Evolutionary conservation across 2,113 vertebrate genomes (phyloP).

Genomic region (Cephalopholis sonnerati): DNA sequence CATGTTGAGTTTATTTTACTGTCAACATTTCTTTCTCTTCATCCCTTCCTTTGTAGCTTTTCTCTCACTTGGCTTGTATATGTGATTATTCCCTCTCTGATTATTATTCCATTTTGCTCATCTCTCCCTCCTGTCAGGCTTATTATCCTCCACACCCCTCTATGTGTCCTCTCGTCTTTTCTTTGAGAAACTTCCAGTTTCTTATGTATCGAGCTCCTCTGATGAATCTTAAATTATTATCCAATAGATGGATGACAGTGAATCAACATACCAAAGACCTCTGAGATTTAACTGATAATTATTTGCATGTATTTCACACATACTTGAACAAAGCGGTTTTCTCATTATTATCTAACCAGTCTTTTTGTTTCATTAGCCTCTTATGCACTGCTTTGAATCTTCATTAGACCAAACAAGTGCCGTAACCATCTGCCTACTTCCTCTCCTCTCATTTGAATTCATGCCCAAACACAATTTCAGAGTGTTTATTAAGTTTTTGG

Average conservation of each 20-base stretch:
- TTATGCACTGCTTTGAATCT: conserved; percentile 43
- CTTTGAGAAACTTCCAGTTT: conserved; percentile 2
- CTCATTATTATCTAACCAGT: conserved; percentile 40
- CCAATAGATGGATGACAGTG: conserved; percentile 1
- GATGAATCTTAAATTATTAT: conserved; percentile 16
- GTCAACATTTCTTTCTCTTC: neutral
- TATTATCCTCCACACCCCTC: conserved; percentile 14
- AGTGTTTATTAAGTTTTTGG: conserved; percentile 7
- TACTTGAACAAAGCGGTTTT: conserved; percentile 52
- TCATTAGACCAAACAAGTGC: conserved; percentile 52
- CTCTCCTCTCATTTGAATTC: conserved; percentile 39
- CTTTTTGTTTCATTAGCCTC: conserved; percentile 41
- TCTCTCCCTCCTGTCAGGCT: neutral
- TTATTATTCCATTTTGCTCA: conserved; percentile 6
- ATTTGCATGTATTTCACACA: conserved; percentile 62
- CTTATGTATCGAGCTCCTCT: neutral
- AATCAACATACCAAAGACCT: conserved; percentile 38
- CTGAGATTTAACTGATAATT: conserved; percentile 28
- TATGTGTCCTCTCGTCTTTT: neutral
- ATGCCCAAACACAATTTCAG: conserved; percentile 1
- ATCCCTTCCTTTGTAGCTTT: neutral
- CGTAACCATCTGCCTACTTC: conserved; percentile 55
- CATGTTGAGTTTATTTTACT: neutral
- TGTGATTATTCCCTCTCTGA: conserved; percentile 10
- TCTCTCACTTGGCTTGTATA: neutral